Base-by-base conservation (phyloP, 2,888 invertebrate genomes). In the Cheilosia impressa region DNA sequence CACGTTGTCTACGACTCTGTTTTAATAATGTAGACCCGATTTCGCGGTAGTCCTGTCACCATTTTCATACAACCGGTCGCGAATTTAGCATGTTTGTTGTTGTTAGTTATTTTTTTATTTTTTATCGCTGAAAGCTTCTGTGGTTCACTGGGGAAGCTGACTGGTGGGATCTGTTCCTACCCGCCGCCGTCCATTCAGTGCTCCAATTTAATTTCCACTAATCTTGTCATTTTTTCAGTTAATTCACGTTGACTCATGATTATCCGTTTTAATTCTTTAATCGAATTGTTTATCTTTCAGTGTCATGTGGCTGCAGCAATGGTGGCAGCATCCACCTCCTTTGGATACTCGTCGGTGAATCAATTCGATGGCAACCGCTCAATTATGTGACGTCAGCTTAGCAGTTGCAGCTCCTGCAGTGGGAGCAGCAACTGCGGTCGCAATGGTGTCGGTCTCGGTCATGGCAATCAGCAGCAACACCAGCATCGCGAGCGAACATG, bases 321-420 rank as follows among this genome's bases (percentile, higher is more conserved):
- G 92, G 92, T 92, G 77, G 92, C 92, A 75, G 91, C 92, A 62
- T 92, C 92, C 34, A 91, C 92, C 63, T 91, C 92, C 69, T 91
- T 92, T 68, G 92, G 91, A 81, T 92, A 92, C 88, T 90, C 92
- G 52, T 92, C 92, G 41, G 92, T 92, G 78, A 92, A 92, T 89
- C 92, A 92, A 88, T 90, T 91, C 88, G 92, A 92, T 87, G 89
- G 89, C 31, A 90, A 90, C 88, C 91, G 92, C 68, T 91, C 90
- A 75, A 90, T 92, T 88, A 92, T 92, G 89, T 92, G 92, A 92
- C 92, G 92, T 63, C 91, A 92, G 89, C 91, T 91, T n/a, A 92
- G 92, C 91, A 92, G 91, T 89, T 92, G 92, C 90, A 92, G 92
- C 89, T 91, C 92, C 87, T 92, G 92, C 88, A 92, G 92, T 88